A percentile compares a stretch with the other conserved stretches of the same genome.
Evolutionary conservation across 2,113 vertebrate species (phyloP).

Genomic region (Triplophysa siluroides): DNA sequence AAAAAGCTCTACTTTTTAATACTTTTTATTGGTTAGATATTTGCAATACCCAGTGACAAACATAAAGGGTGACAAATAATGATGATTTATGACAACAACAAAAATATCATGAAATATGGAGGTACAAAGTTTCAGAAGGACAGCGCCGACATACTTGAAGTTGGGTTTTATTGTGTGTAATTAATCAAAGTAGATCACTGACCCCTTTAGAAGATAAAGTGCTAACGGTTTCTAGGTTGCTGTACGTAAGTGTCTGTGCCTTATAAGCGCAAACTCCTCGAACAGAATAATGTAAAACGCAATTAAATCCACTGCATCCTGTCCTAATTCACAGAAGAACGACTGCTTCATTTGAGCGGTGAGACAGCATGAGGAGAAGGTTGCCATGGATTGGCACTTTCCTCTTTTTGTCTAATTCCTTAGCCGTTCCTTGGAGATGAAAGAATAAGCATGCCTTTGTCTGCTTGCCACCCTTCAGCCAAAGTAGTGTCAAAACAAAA

Average conservation of each 20-base stretch:
- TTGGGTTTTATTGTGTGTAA: too few species aligned
- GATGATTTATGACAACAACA: too few species aligned
- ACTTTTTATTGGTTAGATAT: too few species aligned
- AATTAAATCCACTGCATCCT: conserved; percentile 40
- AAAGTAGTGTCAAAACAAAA: conserved; percentile 36
- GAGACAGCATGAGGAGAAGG: conserved; percentile 11
- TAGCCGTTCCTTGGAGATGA: conserved; percentile 34
- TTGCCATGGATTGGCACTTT: conserved; percentile 41
- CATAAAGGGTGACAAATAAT: too few species aligned
- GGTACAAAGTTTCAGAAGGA: too few species aligned
- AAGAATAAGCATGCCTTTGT: conserved; percentile 52
- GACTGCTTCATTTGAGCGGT: conserved; percentile 13
- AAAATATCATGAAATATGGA: too few species aligned
- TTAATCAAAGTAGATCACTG: neutral
- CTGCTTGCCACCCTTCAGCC: conserved; percentile 18
- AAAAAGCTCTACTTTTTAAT: too few species aligned
- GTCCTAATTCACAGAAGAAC: conserved; percentile 36
- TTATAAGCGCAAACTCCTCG: conserved; percentile 8
- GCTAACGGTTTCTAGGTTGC: conserved; percentile 9
- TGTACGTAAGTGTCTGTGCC: neutral
- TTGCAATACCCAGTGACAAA: too few species aligned
- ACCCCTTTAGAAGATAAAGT: conserved; percentile 13
- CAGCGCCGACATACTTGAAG: too few species aligned
- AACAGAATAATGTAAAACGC: neutral
- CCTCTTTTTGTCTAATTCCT: conserved; percentile 46